A percentile compares a stretch with the other conserved stretches of the same genome.
phyloP scores from a whole-genome alignment of 1,140 invertebrate species.

The Oscheius sp. region DNA sequence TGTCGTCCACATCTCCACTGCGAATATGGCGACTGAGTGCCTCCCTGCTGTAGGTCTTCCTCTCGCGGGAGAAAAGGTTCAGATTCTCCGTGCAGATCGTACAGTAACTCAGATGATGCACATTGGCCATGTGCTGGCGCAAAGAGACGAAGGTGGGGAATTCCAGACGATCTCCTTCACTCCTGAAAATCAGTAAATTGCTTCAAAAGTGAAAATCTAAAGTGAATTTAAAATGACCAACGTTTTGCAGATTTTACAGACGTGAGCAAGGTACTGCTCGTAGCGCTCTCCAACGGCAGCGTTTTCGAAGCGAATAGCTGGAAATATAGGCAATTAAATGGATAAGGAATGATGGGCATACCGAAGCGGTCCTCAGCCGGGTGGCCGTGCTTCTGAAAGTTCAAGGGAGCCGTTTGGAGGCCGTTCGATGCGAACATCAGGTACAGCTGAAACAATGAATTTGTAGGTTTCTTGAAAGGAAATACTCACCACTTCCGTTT shows the following conservation, averaged over 20 bases:
- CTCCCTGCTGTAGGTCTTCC: slow-evolving; percentile 46
- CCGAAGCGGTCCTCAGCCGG: slow-evolving; percentile 23
- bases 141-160: slow-evolving; percentile 31
- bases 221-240: slow-evolving; percentile 6
- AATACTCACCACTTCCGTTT: slow-evolving; percentile 11
- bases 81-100: slow-evolving; percentile 54
- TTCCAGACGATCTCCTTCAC: slow-evolving; percentile 29
- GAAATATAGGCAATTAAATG: slow-evolving; percentile 5
- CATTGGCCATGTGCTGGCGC: slow-evolving; percentile 31
- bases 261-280: slow-evolving; percentile 51
- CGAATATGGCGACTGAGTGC: slow-evolving; percentile 45
- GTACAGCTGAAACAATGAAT: slow-evolving; percentile 23
- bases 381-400: neutral
- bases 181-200: neutral
- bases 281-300: slow-evolving; percentile 42
- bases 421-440: slow-evolving; percentile 23
- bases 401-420: neutral
- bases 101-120: slow-evolving; percentile 48
- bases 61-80: slow-evolving; percentile 48
- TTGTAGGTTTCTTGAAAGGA: neutral
- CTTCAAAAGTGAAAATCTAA: neutral
- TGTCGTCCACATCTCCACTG: slow-evolving; percentile 34
- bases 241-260: slow-evolving; percentile 47
- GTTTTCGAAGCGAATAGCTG: slow-evolving; percentile 44
- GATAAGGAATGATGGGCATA: neutral